Evolutionary conservation across 2,888 invertebrate genomes (phyloP).

Genomic region (Acleris literana): DNA sequence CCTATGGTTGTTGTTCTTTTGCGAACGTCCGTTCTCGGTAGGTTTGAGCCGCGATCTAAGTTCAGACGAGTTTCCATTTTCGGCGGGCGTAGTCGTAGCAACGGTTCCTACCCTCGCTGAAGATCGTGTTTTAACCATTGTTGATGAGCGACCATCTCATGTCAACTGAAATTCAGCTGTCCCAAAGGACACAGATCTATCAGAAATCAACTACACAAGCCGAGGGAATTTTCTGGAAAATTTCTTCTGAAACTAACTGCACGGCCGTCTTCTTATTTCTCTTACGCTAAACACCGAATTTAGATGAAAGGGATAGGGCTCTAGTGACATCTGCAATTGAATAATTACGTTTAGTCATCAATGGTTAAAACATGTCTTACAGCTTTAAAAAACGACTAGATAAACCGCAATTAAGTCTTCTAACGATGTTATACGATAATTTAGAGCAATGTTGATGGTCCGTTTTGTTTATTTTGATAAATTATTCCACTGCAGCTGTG

Average conservation of each 20-base stretch:
- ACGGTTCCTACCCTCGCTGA: constrained; percentile 80
- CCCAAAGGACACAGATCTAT: constrained; percentile 74
- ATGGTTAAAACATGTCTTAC: constrained; percentile 84
- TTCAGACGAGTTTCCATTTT: constrained; percentile 76
- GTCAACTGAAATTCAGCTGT: constrained; percentile 82
- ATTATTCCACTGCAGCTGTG: constrained; percentile 83
- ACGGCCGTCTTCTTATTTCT: constrained; percentile 73
- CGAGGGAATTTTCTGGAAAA: constrained; percentile 74
- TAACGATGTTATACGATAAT: constrained; percentile 55
- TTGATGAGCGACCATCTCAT: constrained; percentile 80
- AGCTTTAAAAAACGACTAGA: constrained; percentile 67
- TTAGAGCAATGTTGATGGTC: constrained; percentile 68
- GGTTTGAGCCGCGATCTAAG: constrained; percentile 74
- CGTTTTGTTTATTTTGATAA: constrained; percentile 61
- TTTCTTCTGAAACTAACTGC: constrained; percentile 62
- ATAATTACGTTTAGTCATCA: constrained; percentile 80
- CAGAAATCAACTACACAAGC: constrained; percentile 60
- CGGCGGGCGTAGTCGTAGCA: constrained; percentile 68
- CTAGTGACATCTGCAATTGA: constrained; percentile 77
- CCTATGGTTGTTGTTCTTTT: constrained; percentile 72
- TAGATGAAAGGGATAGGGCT: constrained; percentile 62
- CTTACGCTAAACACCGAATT: constrained; percentile 62
- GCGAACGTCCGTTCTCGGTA: constrained; percentile 73
- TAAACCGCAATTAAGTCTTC: constrained; percentile 63
- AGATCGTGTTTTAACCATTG: constrained; percentile 84